A percentile compares a stretch with the other conserved stretches of the same genome.
Conservation (phyloP, 1,140 invertebrate genomes). For the Trachymyrmex cornetzi region DNA sequence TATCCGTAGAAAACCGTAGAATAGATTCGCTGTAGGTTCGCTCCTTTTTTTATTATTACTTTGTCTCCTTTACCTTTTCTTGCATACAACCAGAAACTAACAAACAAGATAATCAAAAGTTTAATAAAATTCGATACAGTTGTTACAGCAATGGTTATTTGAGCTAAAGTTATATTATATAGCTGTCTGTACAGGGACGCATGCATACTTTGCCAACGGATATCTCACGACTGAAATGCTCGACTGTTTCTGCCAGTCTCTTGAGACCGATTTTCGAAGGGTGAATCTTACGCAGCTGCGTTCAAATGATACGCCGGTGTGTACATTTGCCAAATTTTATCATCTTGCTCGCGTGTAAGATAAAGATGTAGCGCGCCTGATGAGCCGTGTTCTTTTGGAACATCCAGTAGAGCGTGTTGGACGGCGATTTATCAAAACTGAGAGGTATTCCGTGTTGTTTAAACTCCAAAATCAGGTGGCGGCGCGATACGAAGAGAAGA, state of each 20-base stretch:
- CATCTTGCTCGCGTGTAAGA: conserved; percentile 5
- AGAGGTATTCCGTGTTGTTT: neutral
- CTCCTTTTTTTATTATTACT: neutral
- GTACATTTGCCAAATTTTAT: conserved; percentile 32
- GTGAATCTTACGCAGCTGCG: conserved; percentile 52
- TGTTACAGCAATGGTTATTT: neutral
- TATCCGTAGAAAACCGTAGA: neutral
- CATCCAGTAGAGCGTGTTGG: conserved; percentile 21
- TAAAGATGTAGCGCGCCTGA: conserved; percentile 9
- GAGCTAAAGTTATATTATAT: conserved; percentile 1
- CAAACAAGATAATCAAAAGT: neutral
- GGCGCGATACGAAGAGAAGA: neutral
- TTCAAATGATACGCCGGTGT: conserved; percentile 12
- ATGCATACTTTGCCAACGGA: conserved; percentile 10
- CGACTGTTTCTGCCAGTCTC: conserved; percentile 27
- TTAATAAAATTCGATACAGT: neutral
- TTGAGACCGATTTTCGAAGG: conserved; percentile 27
- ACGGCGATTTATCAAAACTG: conserved; percentile 35
- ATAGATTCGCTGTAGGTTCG: neutral
- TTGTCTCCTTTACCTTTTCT: neutral
- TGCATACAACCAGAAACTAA: neutral
- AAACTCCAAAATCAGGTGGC: conserved; percentile 13
- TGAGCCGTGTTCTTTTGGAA: conserved; percentile 21
- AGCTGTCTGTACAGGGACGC: conserved; percentile 24
- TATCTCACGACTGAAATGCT: conserved; percentile 12